Conservation (phyloP, 2,797 vertebrate genomes). For the Cetoscarus ocellatus region DNA sequence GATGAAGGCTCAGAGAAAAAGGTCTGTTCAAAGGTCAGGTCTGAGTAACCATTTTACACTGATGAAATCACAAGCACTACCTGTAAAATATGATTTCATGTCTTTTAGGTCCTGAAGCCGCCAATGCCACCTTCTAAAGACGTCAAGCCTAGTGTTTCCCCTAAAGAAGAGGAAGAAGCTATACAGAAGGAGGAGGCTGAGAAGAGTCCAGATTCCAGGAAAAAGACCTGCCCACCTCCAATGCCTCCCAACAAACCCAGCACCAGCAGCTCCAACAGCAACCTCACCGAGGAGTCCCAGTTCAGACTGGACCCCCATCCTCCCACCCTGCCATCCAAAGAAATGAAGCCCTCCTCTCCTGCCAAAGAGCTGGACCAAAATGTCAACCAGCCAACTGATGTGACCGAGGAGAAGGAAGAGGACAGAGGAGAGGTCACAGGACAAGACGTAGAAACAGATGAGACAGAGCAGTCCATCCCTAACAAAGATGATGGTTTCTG, state of each 20-base stretch:
- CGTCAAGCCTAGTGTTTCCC: constrained; percentile 45
- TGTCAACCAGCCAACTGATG: constrained; percentile 23
- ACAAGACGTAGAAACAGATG: constrained; percentile 24
- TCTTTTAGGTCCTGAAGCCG: constrained; percentile 59
- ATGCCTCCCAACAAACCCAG: constrained; percentile 83
- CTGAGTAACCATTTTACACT: no score
- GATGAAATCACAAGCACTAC: neutral
- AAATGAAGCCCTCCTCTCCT: constrained; percentile 68
- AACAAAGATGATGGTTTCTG: constrained; percentile 40
- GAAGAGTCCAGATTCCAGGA: constrained; percentile 52
- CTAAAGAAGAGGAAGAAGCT: constrained; percentile 37
- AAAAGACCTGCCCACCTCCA: constrained; percentile 76
- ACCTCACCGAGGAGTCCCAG: constrained; percentile 40
- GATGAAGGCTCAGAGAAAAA: constrained; percentile 49
- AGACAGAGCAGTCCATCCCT: neutral
- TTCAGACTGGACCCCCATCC: constrained; percentile 54
- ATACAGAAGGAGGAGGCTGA: constrained; percentile 29
- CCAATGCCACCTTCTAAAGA: constrained; percentile 76
- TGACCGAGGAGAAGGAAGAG: constrained; percentile 46
- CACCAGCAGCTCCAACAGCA: constrained; percentile 36
- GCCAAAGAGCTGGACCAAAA: constrained; percentile 23
- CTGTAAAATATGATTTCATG: neutral
- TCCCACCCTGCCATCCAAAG: constrained; percentile 80
- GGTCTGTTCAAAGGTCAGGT: constrained; percentile 44
- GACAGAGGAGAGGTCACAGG: constrained; percentile 41